Base-by-base conservation (phyloP, 1,140 invertebrate species). In the Platyscapa corneri region DNA sequence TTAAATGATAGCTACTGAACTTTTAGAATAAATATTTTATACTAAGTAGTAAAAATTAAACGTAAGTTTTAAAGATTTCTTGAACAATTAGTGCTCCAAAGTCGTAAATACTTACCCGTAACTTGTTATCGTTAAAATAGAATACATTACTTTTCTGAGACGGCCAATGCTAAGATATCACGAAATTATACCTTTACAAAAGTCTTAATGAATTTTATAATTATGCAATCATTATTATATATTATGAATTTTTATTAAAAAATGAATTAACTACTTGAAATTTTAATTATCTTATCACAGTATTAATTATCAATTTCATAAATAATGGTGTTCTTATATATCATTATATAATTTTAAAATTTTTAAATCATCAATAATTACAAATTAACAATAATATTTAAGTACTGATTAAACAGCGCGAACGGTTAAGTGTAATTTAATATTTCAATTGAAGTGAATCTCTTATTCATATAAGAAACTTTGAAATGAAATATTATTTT, bases 11-110 rank as follows among this genome's bases (percentile, higher is more conserved):
- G 6, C 20, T 70, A 39, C 18, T 10, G 30, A 32, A 70, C 37
- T 10, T 16, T 39, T 39, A 70, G 34, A 70, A 70, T 70, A 37
- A 70, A n/a, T 39, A 70, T 3, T 72, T 39, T 72, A 12, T 39
- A 72, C 27, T 39, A 72, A 72, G 7, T 34, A 72, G 34, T 39
- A 20, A 37, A 34, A 39, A 39, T 3, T 39, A 3, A 39, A 27
- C 34, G 37, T 18, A 39, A 37, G 34, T 72, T 72, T 72, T 72
- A 39, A 72, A 18, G 34, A 74, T 74, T 74, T 74, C 37, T 74
- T 74, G 37, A 74, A 74, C n/a, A 74, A 74, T 74, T 74, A 74
- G 37, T 42, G 42, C 70, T 74, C 37, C 7, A 74, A 42, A 74
- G 37, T 74, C 23, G 12, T 74, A 74, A 74, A 20, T 74, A 74